A percentile compares a stretch with the other conserved stretches of the same genome.
Evolutionary conservation across 2,888 invertebrate genomes (phyloP).

Genomic region (Caenorhabditis imperialis): DNA sequence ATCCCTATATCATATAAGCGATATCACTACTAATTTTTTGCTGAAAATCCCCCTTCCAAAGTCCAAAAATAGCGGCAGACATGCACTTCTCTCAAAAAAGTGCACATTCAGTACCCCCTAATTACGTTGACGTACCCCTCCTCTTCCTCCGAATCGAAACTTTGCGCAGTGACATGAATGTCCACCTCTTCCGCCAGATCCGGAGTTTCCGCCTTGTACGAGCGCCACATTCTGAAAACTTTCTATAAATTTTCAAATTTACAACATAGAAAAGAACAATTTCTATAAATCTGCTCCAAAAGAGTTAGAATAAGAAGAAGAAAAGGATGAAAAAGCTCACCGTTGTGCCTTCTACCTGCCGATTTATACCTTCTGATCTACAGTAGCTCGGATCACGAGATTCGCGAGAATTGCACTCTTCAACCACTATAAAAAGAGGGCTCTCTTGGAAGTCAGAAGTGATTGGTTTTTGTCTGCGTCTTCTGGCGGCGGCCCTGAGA

Average conservation of each 20-base stretch:
- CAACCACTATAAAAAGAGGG: constrained; percentile 2
- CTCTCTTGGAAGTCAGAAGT: not conserved
- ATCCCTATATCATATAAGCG: too few relatives aligned
- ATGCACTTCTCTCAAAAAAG: too few relatives aligned
- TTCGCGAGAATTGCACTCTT: constrained; percentile 20
- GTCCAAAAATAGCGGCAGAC: too few relatives aligned
- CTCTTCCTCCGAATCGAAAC: constrained; percentile 7
- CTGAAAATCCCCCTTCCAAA: too few relatives aligned
- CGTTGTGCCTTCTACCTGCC: not conserved
- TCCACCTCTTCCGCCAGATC: constrained; percentile 27
- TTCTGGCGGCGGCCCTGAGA: constrained; percentile 16
- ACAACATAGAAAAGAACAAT: too few relatives aligned
- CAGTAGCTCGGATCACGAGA: constrained; percentile 2
- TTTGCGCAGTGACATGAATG: not conserved
- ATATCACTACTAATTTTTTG: too few relatives aligned
- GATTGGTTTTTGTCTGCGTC: constrained; percentile 30
- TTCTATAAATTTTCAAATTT: too few relatives aligned
- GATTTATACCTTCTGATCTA: not conserved
- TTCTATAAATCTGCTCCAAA: too few relatives aligned
- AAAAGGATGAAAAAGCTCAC: too few relatives aligned
- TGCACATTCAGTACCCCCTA: too few relatives aligned
- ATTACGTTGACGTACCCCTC: too few relatives aligned
- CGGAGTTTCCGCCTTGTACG: constrained; percentile 48
- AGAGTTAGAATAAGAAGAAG: too few relatives aligned
- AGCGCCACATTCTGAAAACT: constrained; percentile 41